A percentile compares a stretch with the other conserved stretches of the same genome.
phyloP scores from a whole-genome alignment of 2,888 invertebrate species.

The Campopleginae sp. region DNA sequence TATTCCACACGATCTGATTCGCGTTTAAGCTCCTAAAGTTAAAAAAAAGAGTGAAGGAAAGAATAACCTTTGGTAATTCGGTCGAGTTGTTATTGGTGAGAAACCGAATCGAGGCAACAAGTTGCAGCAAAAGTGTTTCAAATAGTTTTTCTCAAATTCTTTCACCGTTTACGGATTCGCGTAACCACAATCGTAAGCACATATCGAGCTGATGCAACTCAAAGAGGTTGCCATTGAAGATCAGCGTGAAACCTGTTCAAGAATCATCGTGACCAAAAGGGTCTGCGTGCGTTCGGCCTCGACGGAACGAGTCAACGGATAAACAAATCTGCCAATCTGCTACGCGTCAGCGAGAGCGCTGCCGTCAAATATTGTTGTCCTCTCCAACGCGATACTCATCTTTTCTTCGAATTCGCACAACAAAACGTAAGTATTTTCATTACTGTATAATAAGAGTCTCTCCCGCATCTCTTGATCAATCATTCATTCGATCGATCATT shows the following conservation, averaged over 20 bases:
- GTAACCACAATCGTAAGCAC: not conserved
- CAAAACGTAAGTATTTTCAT: not conserved
- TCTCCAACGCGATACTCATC: not conserved
- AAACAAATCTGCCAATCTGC: constrained; percentile 11
- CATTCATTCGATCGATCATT: not conserved
- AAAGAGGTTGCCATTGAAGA: not conserved
- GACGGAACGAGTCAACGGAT: not conserved
- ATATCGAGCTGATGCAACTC: constrained; percentile 3
- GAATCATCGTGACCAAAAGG: not conserved
- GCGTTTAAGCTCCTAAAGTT: not conserved
- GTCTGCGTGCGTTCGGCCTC: not conserved
- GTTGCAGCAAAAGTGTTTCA: not conserved
- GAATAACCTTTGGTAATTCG: not conserved
- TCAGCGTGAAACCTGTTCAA: not conserved
- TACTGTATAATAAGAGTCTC: not conserved
- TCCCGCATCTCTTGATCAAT: not conserved
- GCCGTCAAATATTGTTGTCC: not conserved
- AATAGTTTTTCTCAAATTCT: not conserved
- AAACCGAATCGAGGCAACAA: not conserved
- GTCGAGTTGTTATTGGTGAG: not conserved
- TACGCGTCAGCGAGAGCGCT: not conserved
- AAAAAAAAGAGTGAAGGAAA: not conserved
- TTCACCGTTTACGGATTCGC: not conserved
- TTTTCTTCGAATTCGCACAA: not conserved
- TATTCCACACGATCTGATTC: not conserved